These are phyloP conservation scores for Yponomeuta evonymella DNA, from an alignment of 2,888 invertebrate species.

Conservation along the genomic window DNA sequence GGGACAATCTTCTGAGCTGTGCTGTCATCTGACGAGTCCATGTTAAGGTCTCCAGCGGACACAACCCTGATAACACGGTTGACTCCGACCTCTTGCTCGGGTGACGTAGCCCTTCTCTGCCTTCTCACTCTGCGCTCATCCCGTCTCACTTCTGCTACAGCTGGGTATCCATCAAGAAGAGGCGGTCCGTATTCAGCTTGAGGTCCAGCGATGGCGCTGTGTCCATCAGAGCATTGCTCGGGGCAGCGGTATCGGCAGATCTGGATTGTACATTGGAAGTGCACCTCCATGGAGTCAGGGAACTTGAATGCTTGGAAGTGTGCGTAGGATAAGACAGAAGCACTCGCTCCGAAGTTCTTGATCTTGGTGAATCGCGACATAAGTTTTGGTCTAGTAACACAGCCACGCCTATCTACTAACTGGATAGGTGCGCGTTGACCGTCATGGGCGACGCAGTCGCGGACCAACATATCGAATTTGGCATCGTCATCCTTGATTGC, in stretches of 20 bases:
- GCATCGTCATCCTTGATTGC: constrained; percentile 96
- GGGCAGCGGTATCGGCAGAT: constrained; percentile 95
- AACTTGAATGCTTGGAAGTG: constrained; percentile 97
- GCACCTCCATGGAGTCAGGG: constrained; percentile 97
- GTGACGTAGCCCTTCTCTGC: constrained; percentile 77
- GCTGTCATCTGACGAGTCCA: constrained; percentile 86
- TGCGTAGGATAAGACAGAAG: constrained; percentile 92
- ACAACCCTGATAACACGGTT: constrained; percentile 93
- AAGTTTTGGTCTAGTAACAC: constrained; percentile 92
- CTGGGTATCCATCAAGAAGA: constrained; percentile 70
- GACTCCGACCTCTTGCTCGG: constrained; percentile 90
- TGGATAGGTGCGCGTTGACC: constrained; percentile 95
- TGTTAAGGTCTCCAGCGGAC: constrained; percentile 89
- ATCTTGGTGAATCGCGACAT: constrained; percentile 97
- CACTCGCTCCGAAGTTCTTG: constrained; percentile 95
- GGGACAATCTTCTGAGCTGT: constrained; percentile 73
- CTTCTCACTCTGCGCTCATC: constrained; percentile 84
- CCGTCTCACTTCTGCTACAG: constrained; percentile 80
- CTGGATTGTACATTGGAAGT: constrained; percentile 96
- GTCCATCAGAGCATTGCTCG: constrained; percentile 88
- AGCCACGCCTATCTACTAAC: constrained; percentile 93
- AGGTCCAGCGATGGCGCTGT: constrained; percentile 60
- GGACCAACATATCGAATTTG: constrained; percentile 95
- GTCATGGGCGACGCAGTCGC: constrained; percentile 96
- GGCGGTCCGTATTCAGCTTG: constrained; percentile 84